Conservation (phyloP, 1,140 invertebrate genomes). For the Drosophila sp. region DNA sequence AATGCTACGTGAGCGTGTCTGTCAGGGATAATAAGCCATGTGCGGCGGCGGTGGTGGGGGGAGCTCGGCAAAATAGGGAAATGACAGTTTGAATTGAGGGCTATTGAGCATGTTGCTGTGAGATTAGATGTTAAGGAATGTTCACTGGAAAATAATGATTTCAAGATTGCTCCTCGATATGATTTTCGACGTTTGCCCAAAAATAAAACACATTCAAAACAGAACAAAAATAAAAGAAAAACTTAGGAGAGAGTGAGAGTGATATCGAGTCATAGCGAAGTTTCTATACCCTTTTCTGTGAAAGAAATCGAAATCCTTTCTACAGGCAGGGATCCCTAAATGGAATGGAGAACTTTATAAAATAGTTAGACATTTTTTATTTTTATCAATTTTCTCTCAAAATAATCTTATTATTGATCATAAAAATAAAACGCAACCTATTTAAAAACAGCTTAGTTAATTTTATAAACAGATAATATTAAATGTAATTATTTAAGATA, state of each 20-base stretch:
- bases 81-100: slow-evolving; percentile 48
- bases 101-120: slow-evolving; percentile 12
- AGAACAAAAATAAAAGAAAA: not conserved
- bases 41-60: not conserved
- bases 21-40: slow-evolving; percentile 32
- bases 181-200: slow-evolving; percentile 35
- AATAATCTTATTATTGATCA: too few species aligned
- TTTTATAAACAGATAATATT: too few species aligned
- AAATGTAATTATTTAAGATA: too few species aligned
- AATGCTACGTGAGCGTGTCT: slow-evolving; percentile 39
- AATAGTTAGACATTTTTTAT: too few species aligned
- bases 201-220: slow-evolving; percentile 5
- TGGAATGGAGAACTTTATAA: too few species aligned
- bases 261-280: not conserved
- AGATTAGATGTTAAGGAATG: slow-evolving; percentile 48
- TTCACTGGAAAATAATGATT: slow-evolving; percentile 31
- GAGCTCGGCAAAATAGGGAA: slow-evolving; percentile 20
- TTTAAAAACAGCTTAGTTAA: too few species aligned
- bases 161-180: slow-evolving; percentile 26
- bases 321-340: too few species aligned
- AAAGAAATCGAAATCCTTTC: too few species aligned
- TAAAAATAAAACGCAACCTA: too few species aligned
- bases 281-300: not conserved
- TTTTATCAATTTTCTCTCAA: too few species aligned
- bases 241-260: not conserved